A percentile compares a stretch with the other conserved stretches of the same genome.
Evolutionary conservation across 2,113 vertebrate genomes (phyloP).

Genomic region (Rhagologus leucostigma): DNA sequence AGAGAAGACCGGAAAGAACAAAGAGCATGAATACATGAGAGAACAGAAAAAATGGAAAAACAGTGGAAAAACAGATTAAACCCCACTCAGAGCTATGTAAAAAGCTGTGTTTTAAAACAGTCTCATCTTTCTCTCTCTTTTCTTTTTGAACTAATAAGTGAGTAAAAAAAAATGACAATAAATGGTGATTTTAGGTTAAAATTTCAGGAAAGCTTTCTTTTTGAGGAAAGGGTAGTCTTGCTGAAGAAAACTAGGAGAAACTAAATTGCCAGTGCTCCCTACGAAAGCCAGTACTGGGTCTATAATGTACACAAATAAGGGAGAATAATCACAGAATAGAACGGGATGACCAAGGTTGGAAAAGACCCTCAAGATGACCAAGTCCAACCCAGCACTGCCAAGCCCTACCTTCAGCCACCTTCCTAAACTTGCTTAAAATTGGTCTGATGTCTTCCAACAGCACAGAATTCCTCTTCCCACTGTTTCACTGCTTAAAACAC

Average conservation of each 20-base stretch:
- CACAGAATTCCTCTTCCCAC: background rate
- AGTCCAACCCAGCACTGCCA: background rate
- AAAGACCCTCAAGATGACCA: background rate
- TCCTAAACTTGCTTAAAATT: background rate
- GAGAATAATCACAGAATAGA: background rate
- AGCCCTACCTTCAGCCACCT: accelerated
- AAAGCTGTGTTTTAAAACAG: background rate
- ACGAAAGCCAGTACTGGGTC: background rate
- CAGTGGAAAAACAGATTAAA: background rate
- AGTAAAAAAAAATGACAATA: background rate
- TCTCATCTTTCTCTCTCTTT: no score
- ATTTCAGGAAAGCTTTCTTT: background rate
- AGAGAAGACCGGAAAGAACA: background rate
- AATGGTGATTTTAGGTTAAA: background rate
- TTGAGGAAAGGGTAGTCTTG: background rate
- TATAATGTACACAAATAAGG: accelerated
- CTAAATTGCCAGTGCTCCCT: background rate
- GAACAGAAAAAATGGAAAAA: background rate
- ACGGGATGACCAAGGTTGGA: accelerated
- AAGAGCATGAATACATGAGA: background rate
- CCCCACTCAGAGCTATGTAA: background rate
- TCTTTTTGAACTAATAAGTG: background rate
- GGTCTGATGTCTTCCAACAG: background rate
- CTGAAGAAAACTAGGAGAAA: background rate
- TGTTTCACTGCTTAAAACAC: background rate